Conservation (phyloP, 2,113 vertebrate species). For the Onychostoma macrolepis region DNA sequence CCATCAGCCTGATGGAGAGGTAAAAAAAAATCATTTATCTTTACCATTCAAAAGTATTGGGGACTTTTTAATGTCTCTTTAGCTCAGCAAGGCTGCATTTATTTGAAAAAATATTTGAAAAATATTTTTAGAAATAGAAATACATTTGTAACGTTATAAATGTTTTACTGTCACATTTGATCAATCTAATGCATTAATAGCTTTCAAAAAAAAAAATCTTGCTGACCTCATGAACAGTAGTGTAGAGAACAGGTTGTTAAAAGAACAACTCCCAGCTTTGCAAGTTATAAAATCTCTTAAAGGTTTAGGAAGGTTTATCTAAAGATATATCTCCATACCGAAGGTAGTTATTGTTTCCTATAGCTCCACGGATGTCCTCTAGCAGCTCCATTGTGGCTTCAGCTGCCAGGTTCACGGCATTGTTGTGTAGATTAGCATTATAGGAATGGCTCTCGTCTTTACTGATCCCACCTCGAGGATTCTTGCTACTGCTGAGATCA, state of each 20-base stretch:
- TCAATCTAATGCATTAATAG: background rate
- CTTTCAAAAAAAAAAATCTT: background rate
- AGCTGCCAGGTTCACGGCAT: slow-evolving; percentile 67
- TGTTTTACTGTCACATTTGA: background rate
- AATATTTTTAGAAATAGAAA: too few relatives aligned
- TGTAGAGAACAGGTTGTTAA: background rate
- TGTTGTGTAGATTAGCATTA: slow-evolving; percentile 61
- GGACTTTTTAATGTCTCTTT: too few relatives aligned
- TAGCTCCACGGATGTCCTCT: slow-evolving; percentile 68
- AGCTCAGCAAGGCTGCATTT: background rate
- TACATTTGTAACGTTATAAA: background rate
- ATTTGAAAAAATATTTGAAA: too few relatives aligned
- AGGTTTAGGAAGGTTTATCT: background rate
- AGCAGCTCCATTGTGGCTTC: slow-evolving; percentile 68
- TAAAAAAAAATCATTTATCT: too few relatives aligned
- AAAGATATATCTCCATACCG: slow-evolving; percentile 58
- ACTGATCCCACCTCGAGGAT: slow-evolving; percentile 71
- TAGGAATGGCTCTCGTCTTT: slow-evolving; percentile 68
- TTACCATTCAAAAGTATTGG: too few relatives aligned
- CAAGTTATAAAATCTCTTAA: background rate
- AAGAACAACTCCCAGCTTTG: background rate
- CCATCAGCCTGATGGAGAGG: slow-evolving; percentile 70
- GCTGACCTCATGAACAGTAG: background rate
- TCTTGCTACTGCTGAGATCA: slow-evolving; percentile 64
- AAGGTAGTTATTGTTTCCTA: slow-evolving; percentile 67